Evolutionary conservation across 2,888 invertebrate species (phyloP).

Genomic region (Caenorhabditis macrosperma): DNA sequence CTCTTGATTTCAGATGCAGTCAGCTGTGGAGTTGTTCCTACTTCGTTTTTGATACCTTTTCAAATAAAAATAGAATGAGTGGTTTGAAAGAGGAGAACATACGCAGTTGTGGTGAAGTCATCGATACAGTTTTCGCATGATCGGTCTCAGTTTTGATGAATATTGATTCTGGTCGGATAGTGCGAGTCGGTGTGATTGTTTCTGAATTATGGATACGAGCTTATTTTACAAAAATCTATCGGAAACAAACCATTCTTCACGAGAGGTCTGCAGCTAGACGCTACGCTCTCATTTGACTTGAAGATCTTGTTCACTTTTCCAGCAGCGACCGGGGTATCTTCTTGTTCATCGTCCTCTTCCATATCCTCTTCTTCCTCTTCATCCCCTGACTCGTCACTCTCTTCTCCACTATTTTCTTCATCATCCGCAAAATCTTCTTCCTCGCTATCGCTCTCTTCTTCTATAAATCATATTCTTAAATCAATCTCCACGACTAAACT

Average conservation of each 20-base stretch:
- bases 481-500: not conserved
- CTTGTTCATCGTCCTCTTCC: conserved; percentile 4
- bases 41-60: too few relatives aligned
- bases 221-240: not conserved
- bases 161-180: too few relatives aligned
- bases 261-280: too few relatives aligned
- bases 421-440: conserved; percentile 15
- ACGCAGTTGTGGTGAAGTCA: too few relatives aligned
- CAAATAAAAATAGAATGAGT: too few relatives aligned
- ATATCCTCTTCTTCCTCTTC: not conserved
- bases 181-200: not conserved
- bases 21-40: too few relatives aligned
- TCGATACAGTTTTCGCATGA: too few relatives aligned
- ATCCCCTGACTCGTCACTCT: too few relatives aligned
- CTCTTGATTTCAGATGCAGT: too few relatives aligned
- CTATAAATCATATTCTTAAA: not conserved
- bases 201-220: not conserved
- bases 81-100: too few relatives aligned
- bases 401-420: conserved; percentile 12
- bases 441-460: not conserved
- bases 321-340: not conserved
- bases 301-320: not conserved
- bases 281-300: not conserved
- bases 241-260: too few relatives aligned
- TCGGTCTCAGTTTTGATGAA: too few relatives aligned